Percentiles rank a stretch among this genome's conserved stretches.
These are phyloP conservation scores for Cerastoderma edule DNA, from an alignment of 2,888 invertebrate genomes.

Conservation along the genomic window DNA sequence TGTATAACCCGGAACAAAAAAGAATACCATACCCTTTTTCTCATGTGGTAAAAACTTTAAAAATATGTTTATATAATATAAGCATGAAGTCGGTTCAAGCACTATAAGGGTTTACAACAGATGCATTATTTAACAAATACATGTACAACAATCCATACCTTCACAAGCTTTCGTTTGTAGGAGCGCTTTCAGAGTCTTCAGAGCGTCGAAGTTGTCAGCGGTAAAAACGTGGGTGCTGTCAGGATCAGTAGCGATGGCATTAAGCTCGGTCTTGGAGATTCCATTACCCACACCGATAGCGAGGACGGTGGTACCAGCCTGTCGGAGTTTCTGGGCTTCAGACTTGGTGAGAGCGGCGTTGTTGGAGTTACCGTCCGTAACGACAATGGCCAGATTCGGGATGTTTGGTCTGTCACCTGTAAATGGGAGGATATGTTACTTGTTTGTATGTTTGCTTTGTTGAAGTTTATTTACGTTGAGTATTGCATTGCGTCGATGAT, in stretches of 20 bases:
- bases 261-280: slow-evolving; percentile 64
- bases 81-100: too few species aligned
- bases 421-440: too few species aligned
- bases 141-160: too few species aligned
- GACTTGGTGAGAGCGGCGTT: slow-evolving; percentile 60
- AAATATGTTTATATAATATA: too few species aligned
- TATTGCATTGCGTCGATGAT: too few species aligned
- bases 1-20: too few species aligned
- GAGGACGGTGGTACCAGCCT: slow-evolving; percentile 67
- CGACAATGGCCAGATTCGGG: slow-evolving; percentile 72
- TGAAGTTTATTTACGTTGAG: too few species aligned
- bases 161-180: slow-evolving; percentile 73
- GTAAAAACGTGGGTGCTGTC: slow-evolving; percentile 77
- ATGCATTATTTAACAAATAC: too few species aligned
- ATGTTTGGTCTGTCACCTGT: slow-evolving; percentile 71
- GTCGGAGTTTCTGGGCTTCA: slow-evolving; percentile 66
- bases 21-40: too few species aligned
- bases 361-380: slow-evolving; percentile 74
- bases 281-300: slow-evolving; percentile 75
- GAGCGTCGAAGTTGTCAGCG: slow-evolving; percentile 74
- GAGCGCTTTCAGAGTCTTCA: slow-evolving; percentile 67
- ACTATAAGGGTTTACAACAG: too few species aligned
- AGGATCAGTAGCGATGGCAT: slow-evolving; percentile 74
- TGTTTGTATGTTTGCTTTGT: too few species aligned
- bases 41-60: too few species aligned